These are phyloP conservation scores for Serripes groenlandicus DNA, from an alignment of 2,888 invertebrate species.

Conservation along the genomic window DNA sequence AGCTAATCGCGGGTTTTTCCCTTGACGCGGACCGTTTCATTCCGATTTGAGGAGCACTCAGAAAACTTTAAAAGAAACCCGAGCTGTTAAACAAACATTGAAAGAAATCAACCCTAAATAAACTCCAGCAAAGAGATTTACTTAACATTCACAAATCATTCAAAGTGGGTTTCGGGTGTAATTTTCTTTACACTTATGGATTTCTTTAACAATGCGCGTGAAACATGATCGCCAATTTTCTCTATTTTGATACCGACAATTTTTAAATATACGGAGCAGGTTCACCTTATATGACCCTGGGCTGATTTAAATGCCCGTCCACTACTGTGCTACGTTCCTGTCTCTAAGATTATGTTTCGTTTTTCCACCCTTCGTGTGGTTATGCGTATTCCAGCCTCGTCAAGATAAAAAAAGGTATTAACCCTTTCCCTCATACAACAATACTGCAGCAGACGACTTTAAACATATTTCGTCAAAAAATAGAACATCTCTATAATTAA, in stretches of 20 bases:
- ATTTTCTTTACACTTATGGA: conserved; percentile 37
- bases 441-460: no score
- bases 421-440: no score
- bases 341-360: background rate
- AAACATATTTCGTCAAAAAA: no score
- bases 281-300: conserved; percentile 27
- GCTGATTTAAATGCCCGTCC: conserved; percentile 22
- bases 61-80: conserved; percentile 16
- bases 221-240: conserved; percentile 41
- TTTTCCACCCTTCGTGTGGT: conserved; percentile 22
- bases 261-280: conserved; percentile 29
- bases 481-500: no score
- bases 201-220: conserved; percentile 38
- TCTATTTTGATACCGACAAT: conserved; percentile 42
- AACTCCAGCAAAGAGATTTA: conserved; percentile 41
- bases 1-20: no score
- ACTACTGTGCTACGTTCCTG: conserved; percentile 18
- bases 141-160: conserved; percentile 32
- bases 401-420: no score
- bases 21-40: no score
- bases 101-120: conserved; percentile 37
- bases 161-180: conserved; percentile 43
- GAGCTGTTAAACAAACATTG: conserved; percentile 13
- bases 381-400: no score
- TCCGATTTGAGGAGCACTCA: background rate